These are phyloP conservation scores for Iguana delicatissima DNA, from an alignment of 2,797 vertebrate species.

Conservation along the genomic window DNA sequence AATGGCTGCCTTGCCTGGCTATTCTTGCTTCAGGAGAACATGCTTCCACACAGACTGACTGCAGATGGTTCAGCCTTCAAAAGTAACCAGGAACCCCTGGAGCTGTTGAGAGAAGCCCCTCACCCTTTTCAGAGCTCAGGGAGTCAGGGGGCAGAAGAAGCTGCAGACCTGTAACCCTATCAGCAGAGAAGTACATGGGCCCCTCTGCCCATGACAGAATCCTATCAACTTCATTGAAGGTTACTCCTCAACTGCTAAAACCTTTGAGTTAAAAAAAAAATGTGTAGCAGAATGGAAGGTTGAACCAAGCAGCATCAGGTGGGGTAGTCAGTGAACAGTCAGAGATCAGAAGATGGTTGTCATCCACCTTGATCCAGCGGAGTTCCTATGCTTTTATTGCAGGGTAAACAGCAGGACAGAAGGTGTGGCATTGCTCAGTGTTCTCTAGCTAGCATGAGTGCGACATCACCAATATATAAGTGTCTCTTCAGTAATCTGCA, in stretches of 20 bases:
- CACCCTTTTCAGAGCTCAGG: neutral
- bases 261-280: neutral
- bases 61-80: neutral
- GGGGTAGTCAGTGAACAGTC: neutral
- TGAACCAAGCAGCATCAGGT: neutral
- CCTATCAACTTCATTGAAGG: neutral
- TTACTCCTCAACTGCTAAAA: neutral
- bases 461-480: neutral
- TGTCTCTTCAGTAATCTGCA: neutral
- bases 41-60: neutral
- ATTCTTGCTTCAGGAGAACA: neutral
- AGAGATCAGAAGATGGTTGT: neutral
- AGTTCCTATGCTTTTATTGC: neutral
- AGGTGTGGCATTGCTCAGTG: neutral
- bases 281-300: no score
- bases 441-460: no score
- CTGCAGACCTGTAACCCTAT: neutral
- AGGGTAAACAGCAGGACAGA: neutral
- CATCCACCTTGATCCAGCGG: neutral
- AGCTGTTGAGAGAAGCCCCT: neutral
- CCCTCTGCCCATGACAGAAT: neutral
- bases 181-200: neutral
- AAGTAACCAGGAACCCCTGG: neutral
- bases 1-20: neutral
- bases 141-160: neutral